Conservation (phyloP, 2,113 vertebrate genomes). For the Salvelinus namaycush region DNA sequence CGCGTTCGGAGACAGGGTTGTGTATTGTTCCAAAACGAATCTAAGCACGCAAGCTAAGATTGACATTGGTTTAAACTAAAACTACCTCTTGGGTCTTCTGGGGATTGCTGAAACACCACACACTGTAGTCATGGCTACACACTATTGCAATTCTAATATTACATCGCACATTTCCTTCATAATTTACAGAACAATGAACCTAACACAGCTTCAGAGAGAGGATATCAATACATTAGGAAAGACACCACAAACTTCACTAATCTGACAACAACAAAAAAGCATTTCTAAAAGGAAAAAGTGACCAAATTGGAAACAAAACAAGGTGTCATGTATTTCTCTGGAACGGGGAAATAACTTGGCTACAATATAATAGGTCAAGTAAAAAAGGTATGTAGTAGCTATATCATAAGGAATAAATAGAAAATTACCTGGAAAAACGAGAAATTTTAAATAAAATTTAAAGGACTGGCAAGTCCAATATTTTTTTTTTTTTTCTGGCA, state of each 20-base stretch:
- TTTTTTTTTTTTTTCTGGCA: no score
- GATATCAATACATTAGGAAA: no score
- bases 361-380: background rate
- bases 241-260: no score
- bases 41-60: background rate
- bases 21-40: slow-evolving; percentile 33
- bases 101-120: background rate
- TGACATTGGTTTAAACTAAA: no score
- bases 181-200: background rate
- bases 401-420: background rate
- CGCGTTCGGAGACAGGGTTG: slow-evolving; percentile 28
- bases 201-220: background rate
- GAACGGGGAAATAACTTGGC: background rate
- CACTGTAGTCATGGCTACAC: slow-evolving; percentile 54
- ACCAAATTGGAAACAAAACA: background rate
- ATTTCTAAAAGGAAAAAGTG: background rate
- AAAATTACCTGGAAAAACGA: slow-evolving; percentile 58
- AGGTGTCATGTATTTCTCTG: background rate
- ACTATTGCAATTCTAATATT: background rate
- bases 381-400: background rate
- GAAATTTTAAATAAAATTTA: slow-evolving; percentile 61
- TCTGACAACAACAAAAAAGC: background rate
- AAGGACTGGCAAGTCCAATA: slow-evolving; percentile 62
- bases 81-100: no score
- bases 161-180: background rate